A percentile compares a stretch with the other conserved stretches of the same genome.
These are phyloP conservation scores for Nephrocerus scutellatus DNA, from an alignment of 2,888 invertebrate genomes.

Conservation along the genomic window DNA sequence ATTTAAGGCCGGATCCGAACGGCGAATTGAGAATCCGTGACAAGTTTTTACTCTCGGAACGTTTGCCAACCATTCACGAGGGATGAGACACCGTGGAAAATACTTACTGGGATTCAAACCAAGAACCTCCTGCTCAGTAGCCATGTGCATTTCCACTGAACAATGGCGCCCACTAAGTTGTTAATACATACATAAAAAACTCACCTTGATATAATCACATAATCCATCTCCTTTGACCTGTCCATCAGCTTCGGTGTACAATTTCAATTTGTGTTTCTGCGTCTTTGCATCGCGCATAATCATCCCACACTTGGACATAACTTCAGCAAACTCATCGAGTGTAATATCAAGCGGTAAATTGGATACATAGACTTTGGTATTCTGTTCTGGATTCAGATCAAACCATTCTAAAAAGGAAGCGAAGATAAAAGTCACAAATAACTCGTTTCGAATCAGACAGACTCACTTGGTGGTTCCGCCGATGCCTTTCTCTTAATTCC, in stretches of 20 bases:
- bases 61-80: no score
- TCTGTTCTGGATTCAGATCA: constrained; percentile 77
- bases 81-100: no score
- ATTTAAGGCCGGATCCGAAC: no score
- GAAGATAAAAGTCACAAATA: constrained; percentile 11
- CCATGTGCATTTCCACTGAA: no score
- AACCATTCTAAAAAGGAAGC: constrained; percentile 69
- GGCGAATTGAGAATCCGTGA: no score
- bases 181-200: constrained; percentile 20
- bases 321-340: constrained; percentile 79
- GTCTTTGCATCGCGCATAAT: constrained; percentile 79
- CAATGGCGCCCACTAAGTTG: no score
- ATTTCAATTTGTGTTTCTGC: constrained; percentile 79
- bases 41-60: no score
- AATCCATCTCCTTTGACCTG: constrained; percentile 93
- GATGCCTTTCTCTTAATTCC: constrained; percentile 49
- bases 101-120: no score
- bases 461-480: constrained; percentile 49
- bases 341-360: constrained; percentile 84
- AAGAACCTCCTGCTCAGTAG: no score
- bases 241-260: constrained; percentile 76
- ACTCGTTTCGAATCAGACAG: neutral
- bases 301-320: constrained; percentile 95
- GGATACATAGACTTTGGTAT: constrained; percentile 93
- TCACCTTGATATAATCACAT: constrained; percentile 90